phyloP scores from a whole-genome alignment of 2,797 vertebrate species.

The Onychomys arenicola region DNA sequence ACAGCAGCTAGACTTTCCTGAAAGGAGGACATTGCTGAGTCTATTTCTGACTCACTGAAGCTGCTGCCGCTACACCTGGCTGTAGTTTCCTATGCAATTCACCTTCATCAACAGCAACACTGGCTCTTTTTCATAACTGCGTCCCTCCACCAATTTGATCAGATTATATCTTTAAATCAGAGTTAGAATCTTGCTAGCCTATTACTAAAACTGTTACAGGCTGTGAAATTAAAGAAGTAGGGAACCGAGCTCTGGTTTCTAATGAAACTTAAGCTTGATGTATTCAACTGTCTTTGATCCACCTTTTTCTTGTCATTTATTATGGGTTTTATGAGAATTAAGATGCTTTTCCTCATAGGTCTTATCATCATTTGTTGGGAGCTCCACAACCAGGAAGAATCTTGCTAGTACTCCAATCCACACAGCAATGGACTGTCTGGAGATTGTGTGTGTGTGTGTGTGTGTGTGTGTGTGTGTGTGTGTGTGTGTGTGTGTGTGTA shows the following conservation, averaged over 20 bases:
- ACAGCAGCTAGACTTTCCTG: neutral
- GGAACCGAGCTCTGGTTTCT: neutral
- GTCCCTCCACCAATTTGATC: neutral
- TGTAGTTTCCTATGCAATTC: neutral
- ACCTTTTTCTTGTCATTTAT: constrained; percentile 4
- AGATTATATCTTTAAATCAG: neutral
- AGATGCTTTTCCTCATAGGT: constrained; percentile 56
- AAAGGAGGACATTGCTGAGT: neutral
- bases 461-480: too few species aligned
- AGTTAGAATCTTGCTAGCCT: neutral
- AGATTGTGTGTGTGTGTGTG: too few species aligned
- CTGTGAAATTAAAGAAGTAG: neutral
- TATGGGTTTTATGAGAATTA: constrained; percentile 57
- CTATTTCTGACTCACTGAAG: neutral
- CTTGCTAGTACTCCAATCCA: constrained; percentile 61
- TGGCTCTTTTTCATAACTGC: neutral
- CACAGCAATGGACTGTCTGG: constrained; percentile 50
- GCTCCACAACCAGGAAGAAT: constrained; percentile 20
- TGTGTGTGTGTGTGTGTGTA: too few species aligned
- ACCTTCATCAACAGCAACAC: neutral
- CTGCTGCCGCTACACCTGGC: neutral
- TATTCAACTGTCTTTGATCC: neutral
- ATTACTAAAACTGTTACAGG: neutral
- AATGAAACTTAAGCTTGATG: neutral
- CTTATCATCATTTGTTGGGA: constrained; percentile 46